These are phyloP conservation scores for Whitmania pigra DNA, from an alignment of 1,140 invertebrate genomes.

Conservation along the genomic window DNA sequence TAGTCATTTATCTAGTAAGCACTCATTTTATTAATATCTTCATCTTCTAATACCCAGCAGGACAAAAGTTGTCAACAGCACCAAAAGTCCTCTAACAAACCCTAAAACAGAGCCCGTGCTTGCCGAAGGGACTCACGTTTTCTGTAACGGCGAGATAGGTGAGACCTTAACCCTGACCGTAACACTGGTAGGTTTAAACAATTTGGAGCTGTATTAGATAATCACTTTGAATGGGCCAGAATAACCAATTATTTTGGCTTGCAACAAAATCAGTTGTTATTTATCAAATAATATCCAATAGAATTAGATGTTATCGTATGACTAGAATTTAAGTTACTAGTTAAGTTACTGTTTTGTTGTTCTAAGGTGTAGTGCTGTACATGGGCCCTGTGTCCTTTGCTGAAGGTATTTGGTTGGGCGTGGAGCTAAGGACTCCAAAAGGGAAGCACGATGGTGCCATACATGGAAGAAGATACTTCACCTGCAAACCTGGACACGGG, in stretches of 20 bases:
- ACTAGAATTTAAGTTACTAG: background rate
- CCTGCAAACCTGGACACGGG: slow-evolving; percentile 44
- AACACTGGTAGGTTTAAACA: no score
- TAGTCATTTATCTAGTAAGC: no score
- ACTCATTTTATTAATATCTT: no score
- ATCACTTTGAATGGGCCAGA: no score
- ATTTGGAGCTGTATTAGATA: no score
- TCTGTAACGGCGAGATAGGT: slow-evolving; percentile 45
- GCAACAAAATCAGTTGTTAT: no score
- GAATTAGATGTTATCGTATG: background rate
- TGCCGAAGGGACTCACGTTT: slow-evolving; percentile 41
- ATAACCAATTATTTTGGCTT: no score
- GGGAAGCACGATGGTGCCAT: slow-evolving; percentile 48
- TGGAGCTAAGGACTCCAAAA: slow-evolving; percentile 44
- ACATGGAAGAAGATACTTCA: slow-evolving; percentile 45
- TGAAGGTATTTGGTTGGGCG: slow-evolving; percentile 47
- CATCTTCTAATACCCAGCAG: background rate
- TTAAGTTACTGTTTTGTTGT: background rate
- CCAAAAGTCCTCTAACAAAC: background rate
- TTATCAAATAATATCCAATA: background rate
- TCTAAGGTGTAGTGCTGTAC: slow-evolving; percentile 41
- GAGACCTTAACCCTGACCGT: background rate
- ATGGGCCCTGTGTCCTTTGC: slow-evolving; percentile 48
- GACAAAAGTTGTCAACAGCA: background rate
- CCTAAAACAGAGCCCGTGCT: slow-evolving; percentile 34